Evolutionary conservation across 2,888 invertebrate genomes (phyloP), one percentile per base, ranked within the genome.

Genomic region (Chrysolina americana): DNA sequence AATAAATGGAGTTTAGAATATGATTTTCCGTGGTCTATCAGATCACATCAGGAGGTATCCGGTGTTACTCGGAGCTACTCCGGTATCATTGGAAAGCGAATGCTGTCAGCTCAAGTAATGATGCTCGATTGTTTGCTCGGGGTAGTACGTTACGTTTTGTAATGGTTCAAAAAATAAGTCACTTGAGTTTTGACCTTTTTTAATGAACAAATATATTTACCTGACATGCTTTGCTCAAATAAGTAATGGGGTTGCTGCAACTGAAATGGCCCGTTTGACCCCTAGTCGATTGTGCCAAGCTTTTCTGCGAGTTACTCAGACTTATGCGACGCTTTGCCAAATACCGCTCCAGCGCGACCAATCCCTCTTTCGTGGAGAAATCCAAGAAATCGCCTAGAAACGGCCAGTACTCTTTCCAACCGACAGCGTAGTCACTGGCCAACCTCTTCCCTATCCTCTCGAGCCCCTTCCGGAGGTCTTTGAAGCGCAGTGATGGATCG

Each of bases 391-490:
- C 91, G 80, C 94, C 93, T 13, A 98, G 89, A 86, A 98, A 98
- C 8, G 94, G 93, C 98, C 98, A 98, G 88, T 96, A 96, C 85
- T 98, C 98, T 76, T 92, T 93, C 98, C 98, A 98, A 11, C 92
- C 91, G 0, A 96, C 90, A 69, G 93, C 90, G 86, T 92, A 91
- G 86, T 94, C 91, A 77, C 92, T 91, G 0, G 96, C 95, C 78
- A 94, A 86, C 79, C 90, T 89, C 83, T 94, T 93, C 76, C 96
- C 97, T 56, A 96, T 92, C 81, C 93, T 89, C 87, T 98, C 98
- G n/a, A 97, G 89, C 0, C 98, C 98, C 85, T 97, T 98, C 73
- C 94, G 93, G 41, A 93, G 91, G 85, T 98, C 97, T 66, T 91
- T 85, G 56, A 84, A 81, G 56, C 85, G 82, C 53, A 88, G 79